Evolutionary conservation across 2,113 vertebrate species (phyloP), one percentile per base, ranked within the genome.

Genomic region (Crocuta crocuta): DNA sequence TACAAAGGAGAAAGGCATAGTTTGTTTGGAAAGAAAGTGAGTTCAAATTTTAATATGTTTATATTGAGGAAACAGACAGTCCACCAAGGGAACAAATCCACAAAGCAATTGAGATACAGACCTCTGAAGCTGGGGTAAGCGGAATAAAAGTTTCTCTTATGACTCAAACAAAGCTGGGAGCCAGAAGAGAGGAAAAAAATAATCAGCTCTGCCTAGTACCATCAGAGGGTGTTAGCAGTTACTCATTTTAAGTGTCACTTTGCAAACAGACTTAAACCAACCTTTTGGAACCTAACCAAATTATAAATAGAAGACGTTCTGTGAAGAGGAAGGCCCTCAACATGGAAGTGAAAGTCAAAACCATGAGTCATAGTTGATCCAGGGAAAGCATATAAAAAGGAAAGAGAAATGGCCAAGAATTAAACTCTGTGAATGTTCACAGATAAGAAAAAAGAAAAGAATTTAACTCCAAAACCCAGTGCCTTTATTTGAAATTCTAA

Each of bases 181-280:
- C 86, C 90, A 96, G 76, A 91, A 73, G 70, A 90, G 15, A 80
- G 61, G 79, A 16, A 58, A 91, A 76, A 91, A 84, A 89, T 50
- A 61, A 80, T 94, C 83, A 74, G 31, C 45, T 97, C 82, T 95
- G 90, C 94, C 81, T 93, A 21, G 74, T 88, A 90, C 92, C 90
- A 83, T 96, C 80, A 90, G 35, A 90, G 87, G 43, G 87, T 97
- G 90, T 96, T 97, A 97, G 92, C 94, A 97, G 94, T 93, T 97
- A 97, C 88, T 97, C 97, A 97, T 96, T 97, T 93, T 94, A 96
- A 96, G 90, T 97, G 97, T 97, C 92, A 97, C 96, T 98, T 98
- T 94, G 96, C 92, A 98, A 97, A 97, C 96, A 97, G 96, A 95
- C 95, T 97, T 94, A 92, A 96, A 84, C 58, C 95, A 97, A 96